phyloP scores from a whole-genome alignment of 2,888 invertebrate species.

The Carpatolechia fugitivella region DNA sequence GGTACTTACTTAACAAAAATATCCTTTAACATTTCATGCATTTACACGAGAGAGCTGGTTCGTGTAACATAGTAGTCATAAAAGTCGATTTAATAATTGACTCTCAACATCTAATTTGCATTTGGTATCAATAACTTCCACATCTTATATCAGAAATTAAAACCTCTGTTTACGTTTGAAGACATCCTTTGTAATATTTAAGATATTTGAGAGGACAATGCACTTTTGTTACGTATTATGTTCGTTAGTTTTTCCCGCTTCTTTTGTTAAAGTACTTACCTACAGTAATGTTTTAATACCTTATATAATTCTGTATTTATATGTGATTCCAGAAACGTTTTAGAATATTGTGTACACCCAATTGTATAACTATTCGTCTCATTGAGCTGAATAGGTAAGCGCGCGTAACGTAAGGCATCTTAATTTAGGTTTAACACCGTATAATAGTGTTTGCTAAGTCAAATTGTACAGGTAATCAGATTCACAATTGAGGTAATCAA shows the following conservation, averaged over 20 bases:
- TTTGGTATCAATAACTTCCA: constrained; percentile 36
- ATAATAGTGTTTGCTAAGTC: constrained; percentile 1
- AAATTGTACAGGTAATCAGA: background rate
- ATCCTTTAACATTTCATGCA: background rate
- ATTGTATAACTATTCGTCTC: too few relatives aligned
- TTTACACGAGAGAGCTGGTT: background rate
- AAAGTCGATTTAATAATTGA: constrained; percentile 49
- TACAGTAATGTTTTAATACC: too few relatives aligned
- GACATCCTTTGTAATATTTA: constrained; percentile 38
- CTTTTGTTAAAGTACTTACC: too few relatives aligned
- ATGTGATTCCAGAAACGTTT: too few relatives aligned
- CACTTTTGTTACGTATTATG: constrained; percentile 19
- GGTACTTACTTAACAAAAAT: background rate
- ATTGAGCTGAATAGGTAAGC: background rate
- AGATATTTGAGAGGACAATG: constrained; percentile 29
- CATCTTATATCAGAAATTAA: constrained; percentile 11
- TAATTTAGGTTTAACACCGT: background rate
- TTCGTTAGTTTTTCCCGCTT: too few relatives aligned
- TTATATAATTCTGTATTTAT: too few relatives aligned
- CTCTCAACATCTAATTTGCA: constrained; percentile 43
- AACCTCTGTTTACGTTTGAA: constrained; percentile 14
- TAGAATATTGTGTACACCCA: background rate
- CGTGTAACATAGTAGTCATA: constrained; percentile 56
- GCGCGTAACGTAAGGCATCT: background rate
- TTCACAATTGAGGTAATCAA: constrained; percentile 10